Evolutionary conservation across 2,113 vertebrate genomes (phyloP).

Genomic region (Leiothrix lutea): DNA sequence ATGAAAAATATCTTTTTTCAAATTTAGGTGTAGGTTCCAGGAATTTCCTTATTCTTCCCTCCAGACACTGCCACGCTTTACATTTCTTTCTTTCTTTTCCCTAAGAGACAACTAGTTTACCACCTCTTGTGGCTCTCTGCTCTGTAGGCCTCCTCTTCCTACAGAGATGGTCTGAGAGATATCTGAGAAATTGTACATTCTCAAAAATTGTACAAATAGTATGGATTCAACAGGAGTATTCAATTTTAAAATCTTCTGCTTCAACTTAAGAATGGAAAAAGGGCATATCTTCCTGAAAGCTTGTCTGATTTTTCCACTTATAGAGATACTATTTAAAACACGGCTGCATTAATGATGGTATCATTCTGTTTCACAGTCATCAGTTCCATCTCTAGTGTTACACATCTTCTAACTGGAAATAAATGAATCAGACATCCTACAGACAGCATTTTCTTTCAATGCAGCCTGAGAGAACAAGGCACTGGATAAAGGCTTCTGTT

Average conservation of each 20-base stretch:
- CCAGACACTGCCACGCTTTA: not conserved
- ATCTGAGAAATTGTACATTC: not conserved
- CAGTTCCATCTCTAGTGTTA: not conserved
- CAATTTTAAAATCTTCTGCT: not conserved
- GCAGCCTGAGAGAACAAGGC: not conserved
- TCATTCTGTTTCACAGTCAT: not conserved
- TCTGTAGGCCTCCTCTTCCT: not conserved
- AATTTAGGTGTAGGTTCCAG: not conserved
- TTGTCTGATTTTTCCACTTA: not conserved
- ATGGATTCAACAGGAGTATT: not conserved
- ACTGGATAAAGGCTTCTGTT: not conserved
- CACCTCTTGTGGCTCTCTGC: not conserved
- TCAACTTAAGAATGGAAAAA: not conserved
- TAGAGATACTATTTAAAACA: not conserved
- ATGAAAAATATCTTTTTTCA: not conserved
- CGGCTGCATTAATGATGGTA: not conserved
- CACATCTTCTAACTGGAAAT: not conserved
- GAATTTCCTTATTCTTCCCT: not conserved
- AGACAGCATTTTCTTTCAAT: not conserved
- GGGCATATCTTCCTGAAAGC: not conserved
- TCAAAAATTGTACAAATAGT: not conserved
- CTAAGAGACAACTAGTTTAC: not conserved
- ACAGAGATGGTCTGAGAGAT: not conserved
- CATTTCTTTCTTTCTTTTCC: not conserved
- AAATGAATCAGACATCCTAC: not conserved